These are phyloP conservation scores for Anarsia innoxiella DNA, from an alignment of 2,888 invertebrate species.

Conservation along the genomic window DNA sequence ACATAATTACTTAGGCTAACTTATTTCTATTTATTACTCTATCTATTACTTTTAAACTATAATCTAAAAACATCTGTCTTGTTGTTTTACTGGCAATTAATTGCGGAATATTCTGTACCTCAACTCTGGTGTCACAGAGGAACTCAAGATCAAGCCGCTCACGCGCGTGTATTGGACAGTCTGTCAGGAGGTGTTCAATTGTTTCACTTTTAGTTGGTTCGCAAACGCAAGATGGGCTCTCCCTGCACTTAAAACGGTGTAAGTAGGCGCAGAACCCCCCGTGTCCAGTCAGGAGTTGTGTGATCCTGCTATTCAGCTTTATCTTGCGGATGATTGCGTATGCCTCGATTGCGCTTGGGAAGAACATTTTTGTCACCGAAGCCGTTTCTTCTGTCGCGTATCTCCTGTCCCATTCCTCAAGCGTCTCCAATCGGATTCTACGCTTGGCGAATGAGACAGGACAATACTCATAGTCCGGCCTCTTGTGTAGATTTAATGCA, in stretches of 20 bases:
- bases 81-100: too few relatives aligned
- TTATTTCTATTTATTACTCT: too few relatives aligned
- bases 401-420: not conserved
- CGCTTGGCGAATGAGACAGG: constrained; percentile 1
- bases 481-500: not conserved
- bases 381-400: not conserved
- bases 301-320: not conserved
- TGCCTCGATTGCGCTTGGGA: too few relatives aligned
- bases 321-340: not conserved
- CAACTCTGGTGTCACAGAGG: too few relatives aligned
- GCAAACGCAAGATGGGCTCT: constrained; percentile 4
- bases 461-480: not conserved
- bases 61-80: too few relatives aligned
- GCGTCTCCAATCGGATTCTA: not conserved
- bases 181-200: too few relatives aligned
- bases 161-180: too few relatives aligned
- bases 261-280: constrained; percentile 11
- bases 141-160: too few relatives aligned
- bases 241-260: constrained; percentile 8
- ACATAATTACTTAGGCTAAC: too few relatives aligned
- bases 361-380: not conserved
- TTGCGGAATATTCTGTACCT: too few relatives aligned
- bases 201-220: too few relatives aligned
- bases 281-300: constrained; percentile 3
- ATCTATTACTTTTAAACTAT: too few relatives aligned